phyloP scores from a whole-genome alignment of 1,140 invertebrate genomes.

The Pseudomyrmex gracilis region DNA sequence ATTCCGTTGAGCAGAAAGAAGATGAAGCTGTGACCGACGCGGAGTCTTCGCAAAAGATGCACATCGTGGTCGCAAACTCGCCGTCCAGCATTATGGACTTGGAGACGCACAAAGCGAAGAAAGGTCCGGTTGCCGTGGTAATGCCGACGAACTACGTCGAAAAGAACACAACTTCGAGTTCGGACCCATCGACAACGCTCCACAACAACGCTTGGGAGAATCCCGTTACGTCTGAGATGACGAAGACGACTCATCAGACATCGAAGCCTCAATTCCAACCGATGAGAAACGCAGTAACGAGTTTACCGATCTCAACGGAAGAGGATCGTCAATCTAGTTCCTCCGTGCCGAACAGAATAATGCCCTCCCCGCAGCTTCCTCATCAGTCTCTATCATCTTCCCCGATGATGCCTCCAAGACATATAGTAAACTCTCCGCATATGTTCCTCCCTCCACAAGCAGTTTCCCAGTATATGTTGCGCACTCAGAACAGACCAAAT shows the following conservation, averaged over 20 bases:
- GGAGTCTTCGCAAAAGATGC: conserved; percentile 68
- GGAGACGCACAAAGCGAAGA: conserved; percentile 51
- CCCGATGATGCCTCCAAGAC: conserved; percentile 10
- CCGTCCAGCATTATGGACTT: conserved; percentile 17
- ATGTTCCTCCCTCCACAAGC: conserved; percentile 58
- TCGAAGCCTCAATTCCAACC: conserved; percentile 43
- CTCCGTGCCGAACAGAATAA: conserved; percentile 35
- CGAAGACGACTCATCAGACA: neutral
- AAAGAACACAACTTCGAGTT: neutral
- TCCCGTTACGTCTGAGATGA: neutral
- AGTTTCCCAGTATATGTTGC: conserved; percentile 56
- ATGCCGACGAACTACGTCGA: conserved; percentile 76
- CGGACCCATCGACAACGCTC: neutral
- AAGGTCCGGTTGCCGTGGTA: conserved; percentile 71
- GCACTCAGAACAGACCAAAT: conserved; percentile 50
- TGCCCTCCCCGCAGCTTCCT: conserved; percentile 37
- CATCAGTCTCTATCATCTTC: conserved; percentile 3
- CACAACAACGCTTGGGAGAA: neutral
- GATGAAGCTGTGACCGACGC: conserved; percentile 4
- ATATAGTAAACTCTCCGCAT: neutral
- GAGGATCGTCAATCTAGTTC: neutral
- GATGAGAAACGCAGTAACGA: conserved; percentile 33
- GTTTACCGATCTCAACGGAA: conserved; percentile 1
- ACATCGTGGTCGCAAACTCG: conserved; percentile 77
- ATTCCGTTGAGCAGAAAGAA: conserved; percentile 5